Conservation (phyloP, 2,797 vertebrate species). For the Esox lucius region DNA sequence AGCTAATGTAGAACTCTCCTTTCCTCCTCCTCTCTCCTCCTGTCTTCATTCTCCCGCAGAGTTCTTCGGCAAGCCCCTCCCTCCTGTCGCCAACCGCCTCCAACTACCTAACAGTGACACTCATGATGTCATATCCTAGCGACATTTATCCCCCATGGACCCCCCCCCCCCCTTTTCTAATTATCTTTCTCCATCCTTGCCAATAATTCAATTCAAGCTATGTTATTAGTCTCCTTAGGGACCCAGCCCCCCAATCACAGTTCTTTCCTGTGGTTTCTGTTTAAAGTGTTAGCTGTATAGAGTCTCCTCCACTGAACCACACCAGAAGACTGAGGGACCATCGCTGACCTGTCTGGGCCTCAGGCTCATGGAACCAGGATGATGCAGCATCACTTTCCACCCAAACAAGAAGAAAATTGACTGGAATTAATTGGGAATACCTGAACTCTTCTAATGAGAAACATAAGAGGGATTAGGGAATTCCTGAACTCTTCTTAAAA, state of each 20-base stretch:
- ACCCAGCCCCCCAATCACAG: constrained; percentile 55
- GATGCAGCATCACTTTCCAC: not conserved
- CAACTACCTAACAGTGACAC: constrained; percentile 88
- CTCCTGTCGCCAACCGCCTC: constrained; percentile 83
- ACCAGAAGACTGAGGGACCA: not conserved
- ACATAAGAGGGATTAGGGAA: too few species aligned
- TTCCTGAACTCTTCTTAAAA: too few species aligned
- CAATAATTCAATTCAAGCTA: not conserved
- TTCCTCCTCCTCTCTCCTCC: constrained; percentile 49
- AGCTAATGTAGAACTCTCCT: constrained; percentile 11
- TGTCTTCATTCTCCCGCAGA: constrained; percentile 65
- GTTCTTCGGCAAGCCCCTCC: constrained; percentile 88
- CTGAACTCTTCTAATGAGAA: too few species aligned
- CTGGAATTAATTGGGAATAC: not conserved
- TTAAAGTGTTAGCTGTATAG: constrained; percentile 68
- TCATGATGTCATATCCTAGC: constrained; percentile 85
- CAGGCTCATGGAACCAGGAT: not conserved
- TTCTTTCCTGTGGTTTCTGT: constrained; percentile 66
- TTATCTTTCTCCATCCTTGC: not conserved
- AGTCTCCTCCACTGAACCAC: constrained; percentile 21
- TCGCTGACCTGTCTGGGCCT: not conserved
- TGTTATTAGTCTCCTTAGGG: not conserved
- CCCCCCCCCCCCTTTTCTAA: constrained; percentile 7
- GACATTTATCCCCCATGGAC: constrained; percentile 21
- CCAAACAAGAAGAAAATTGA: not conserved